These are phyloP conservation scores for Chelon labrosus DNA, from an alignment of 2,797 vertebrate genomes.

Conservation along the genomic window DNA sequence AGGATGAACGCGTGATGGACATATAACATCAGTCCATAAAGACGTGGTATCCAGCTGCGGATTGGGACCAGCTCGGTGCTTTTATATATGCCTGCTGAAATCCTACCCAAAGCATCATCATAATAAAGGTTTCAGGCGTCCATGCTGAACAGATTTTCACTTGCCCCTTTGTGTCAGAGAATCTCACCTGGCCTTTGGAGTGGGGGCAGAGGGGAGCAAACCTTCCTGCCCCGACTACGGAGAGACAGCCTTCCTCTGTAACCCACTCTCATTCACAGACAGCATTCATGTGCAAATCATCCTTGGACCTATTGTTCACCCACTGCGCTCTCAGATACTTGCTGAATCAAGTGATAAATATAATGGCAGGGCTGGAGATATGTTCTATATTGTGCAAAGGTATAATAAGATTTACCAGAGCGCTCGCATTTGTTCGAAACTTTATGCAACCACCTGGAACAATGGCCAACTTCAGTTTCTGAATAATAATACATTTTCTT, in stretches of 20 bases:
- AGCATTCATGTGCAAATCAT: constrained; percentile 88
- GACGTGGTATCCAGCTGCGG: constrained; percentile 44
- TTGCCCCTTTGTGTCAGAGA: constrained; percentile 81
- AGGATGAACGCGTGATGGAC: constrained; percentile 56
- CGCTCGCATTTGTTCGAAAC: constrained; percentile 32
- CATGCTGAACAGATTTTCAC: constrained; percentile 75
- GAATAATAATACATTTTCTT: not conserved
- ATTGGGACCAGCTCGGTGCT: constrained; percentile 32
- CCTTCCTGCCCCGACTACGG: constrained; percentile 73
- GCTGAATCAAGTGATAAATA: constrained; percentile 83
- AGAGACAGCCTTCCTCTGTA: constrained; percentile 82
- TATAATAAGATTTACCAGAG: constrained; percentile 47
- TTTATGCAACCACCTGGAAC: constrained; percentile 17
- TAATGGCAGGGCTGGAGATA: constrained; percentile 72
- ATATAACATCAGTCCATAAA: constrained; percentile 46
- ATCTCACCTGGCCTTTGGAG: constrained; percentile 85
- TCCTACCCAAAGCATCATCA: constrained; percentile 61
- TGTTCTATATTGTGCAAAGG: constrained; percentile 63
- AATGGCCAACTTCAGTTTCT: constrained; percentile 12
- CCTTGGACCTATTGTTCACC: constrained; percentile 77
- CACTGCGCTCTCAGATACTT: constrained; percentile 79
- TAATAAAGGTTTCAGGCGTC: constrained; percentile 75
- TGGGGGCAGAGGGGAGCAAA: constrained; percentile 77
- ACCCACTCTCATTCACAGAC: constrained; percentile 84
- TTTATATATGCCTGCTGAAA: constrained; percentile 59